Evolutionary conservation across 1,140 invertebrate genomes (phyloP), one percentile per base, ranked within the genome.

Genomic region (Drosophila ercepeae): DNA sequence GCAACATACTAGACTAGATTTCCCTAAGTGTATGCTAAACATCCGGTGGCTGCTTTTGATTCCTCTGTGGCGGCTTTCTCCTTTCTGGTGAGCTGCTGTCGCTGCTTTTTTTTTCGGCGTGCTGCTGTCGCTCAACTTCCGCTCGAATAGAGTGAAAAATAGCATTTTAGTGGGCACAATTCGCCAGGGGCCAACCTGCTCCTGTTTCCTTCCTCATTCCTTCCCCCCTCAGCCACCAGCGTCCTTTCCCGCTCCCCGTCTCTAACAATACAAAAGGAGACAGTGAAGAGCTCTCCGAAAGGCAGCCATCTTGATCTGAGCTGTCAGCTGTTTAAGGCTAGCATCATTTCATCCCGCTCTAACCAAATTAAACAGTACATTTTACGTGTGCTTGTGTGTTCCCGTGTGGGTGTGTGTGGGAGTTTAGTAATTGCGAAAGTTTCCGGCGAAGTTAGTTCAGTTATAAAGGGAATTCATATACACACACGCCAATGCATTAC

Each of bases 61-160:
- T 41, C 55, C 55, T 44, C 81, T 64, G 72, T 65, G 52, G 36
- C 41, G 25, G 44, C 34, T 57, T 34, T 27, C 44, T 53, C 18
- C 29, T 19, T 52, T 49, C 58, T 32, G 27, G 9, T 51, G 34
- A 58, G 72, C 67, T 65, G 57, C 48, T 78, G 68, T 55, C 65
- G 60, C 54, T 67, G 34, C 45, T 50, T 27, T 39, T 21, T 53
- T 54, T 70, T 55, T 53, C 63, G 42, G 63, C 63, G 50, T 52
- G 49, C 34, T 69, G 51, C 69, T 86, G 81, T 88, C 81, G 72
- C 82, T 81, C 81, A 79, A 74, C 81, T 76, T 84, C 81, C 81
- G 81, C 76, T 84, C 76, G 81, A 84, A 88, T 84, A 75, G 76
- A 84, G 82, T 84, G 82, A 84, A 84, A 84, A 84, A 84, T 84